These are phyloP conservation scores for Athripsodes cinereus DNA, from an alignment of 2,888 invertebrate species.

Conservation along the genomic window DNA sequence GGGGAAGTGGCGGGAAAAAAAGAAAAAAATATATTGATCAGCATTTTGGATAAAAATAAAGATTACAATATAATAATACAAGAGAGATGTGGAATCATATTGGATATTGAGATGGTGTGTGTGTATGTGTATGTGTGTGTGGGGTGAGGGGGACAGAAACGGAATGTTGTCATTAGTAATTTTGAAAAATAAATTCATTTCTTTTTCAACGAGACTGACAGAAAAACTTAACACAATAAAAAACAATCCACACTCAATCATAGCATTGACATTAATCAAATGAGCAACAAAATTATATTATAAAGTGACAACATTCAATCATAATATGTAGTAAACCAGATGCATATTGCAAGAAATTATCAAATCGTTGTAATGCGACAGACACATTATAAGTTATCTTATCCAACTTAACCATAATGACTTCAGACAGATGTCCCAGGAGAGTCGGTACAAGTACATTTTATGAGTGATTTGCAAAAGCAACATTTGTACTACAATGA, in stretches of 20 bases:
- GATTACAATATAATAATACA: constrained; percentile 12
- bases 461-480: not conserved
- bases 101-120: constrained; percentile 16
- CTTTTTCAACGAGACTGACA: not conserved
- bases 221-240: not conserved
- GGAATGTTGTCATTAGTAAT: constrained; percentile 28
- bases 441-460: not conserved
- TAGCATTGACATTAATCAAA: not conserved
- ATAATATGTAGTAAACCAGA: too few relatives aligned
- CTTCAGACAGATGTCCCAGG: too few relatives aligned
- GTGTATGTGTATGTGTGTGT: constrained; percentile 8
- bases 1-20: constrained; percentile 13
- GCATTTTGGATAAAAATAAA: constrained; percentile 14
- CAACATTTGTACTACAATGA: not conserved
- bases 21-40: constrained; percentile 18
- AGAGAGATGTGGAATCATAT: constrained; percentile 7
- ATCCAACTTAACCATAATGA: too few relatives aligned
- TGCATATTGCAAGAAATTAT: constrained; percentile 22
- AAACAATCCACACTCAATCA: constrained; percentile 10
- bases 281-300: not conserved
- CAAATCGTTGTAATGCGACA: not conserved
- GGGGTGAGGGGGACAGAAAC: constrained; percentile 18
- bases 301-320: constrained; percentile 25
- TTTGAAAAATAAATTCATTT: constrained; percentile 8
- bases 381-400: too few relatives aligned